These are phyloP conservation scores for Hemaris fuciformis DNA, from an alignment of 2,888 invertebrate genomes.

Conservation along the genomic window DNA sequence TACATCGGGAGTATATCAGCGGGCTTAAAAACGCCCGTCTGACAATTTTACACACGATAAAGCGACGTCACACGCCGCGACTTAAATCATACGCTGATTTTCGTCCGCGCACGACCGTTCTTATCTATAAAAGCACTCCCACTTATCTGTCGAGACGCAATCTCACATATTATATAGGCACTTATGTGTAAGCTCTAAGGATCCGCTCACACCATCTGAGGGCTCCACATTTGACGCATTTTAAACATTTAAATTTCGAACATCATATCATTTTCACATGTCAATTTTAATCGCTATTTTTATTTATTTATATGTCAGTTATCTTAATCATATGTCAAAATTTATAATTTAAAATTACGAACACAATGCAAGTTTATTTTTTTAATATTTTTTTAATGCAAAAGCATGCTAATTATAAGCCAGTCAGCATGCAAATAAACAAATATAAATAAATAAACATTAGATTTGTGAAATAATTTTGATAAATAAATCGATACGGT, in stretches of 20 bases:
- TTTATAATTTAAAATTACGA: not conserved
- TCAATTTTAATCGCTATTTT: not conserved
- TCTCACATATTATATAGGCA: slow-evolving; percentile 24
- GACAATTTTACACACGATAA: slow-evolving; percentile 16
- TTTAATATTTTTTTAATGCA: not conserved
- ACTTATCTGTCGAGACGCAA: slow-evolving; percentile 28
- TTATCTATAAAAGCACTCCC: slow-evolving; percentile 35
- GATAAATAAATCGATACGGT: not conserved
- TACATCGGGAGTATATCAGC: slow-evolving; percentile 7
- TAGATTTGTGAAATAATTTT: too few species aligned
- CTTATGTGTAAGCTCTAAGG: slow-evolving; percentile 17
- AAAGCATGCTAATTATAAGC: too few species aligned
- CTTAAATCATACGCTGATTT: slow-evolving; percentile 37
- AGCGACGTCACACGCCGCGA: slow-evolving; percentile 14
- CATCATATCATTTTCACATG: not conserved
- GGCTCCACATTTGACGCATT: slow-evolving; percentile 5
- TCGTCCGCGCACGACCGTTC: slow-evolving; percentile 26
- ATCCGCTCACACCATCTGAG: slow-evolving; percentile 21
- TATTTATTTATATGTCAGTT: not conserved
- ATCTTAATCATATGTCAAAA: not conserved
- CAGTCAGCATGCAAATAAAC: too few species aligned
- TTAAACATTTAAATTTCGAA: not conserved
- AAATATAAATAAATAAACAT: not conserved
- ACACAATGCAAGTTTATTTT: too few species aligned
- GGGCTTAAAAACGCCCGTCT: slow-evolving; percentile 14